Percentiles rank a stretch among this genome's conserved stretches.
Conservation (phyloP, 1,140 invertebrate genomes). For the Euwallacea fornicatus region DNA sequence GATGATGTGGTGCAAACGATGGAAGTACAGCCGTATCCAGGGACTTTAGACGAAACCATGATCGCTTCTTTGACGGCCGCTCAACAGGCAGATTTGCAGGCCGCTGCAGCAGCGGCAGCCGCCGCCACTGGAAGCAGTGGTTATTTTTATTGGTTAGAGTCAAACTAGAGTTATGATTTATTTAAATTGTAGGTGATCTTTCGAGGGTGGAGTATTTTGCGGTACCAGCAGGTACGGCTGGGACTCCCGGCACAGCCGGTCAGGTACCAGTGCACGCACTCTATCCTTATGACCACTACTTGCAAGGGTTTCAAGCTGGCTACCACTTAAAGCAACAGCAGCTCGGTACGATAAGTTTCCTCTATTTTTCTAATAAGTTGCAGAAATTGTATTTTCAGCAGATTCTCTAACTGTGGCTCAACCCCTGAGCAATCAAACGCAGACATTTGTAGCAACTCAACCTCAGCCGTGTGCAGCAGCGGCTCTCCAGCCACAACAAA, state of each 20-base stretch:
- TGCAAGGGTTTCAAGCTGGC: constrained; percentile 56
- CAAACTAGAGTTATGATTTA: neutral
- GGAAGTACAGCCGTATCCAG: constrained; percentile 50
- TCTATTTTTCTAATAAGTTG: neutral
- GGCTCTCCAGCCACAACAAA: constrained; percentile 22
- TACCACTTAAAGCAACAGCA: constrained; percentile 52
- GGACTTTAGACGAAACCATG: constrained; percentile 50
- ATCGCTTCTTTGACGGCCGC: constrained; percentile 47
- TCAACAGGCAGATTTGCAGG: constrained; percentile 30
- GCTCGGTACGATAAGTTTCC: constrained; percentile 41
- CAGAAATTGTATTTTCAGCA: constrained; percentile 14
- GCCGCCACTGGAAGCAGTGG: constrained; percentile 22
- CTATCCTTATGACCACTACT: constrained; percentile 51
- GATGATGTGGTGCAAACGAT: constrained; percentile 62
- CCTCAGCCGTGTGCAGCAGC: constrained; percentile 19
- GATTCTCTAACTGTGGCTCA: constrained; percentile 23
- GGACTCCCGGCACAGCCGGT: constrained; percentile 35
- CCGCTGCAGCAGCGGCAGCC: constrained; percentile 14
- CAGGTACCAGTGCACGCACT: constrained; percentile 52
- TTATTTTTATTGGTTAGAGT: neutral
- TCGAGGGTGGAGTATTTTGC: constrained; percentile 58
- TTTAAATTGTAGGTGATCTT: constrained; percentile 35
- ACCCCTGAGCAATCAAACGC: constrained; percentile 22
- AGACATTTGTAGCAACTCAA: constrained; percentile 19
- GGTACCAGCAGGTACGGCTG: constrained; percentile 53